Conservation (phyloP, 2,797 vertebrate species). For the Megalops cyprinoides region DNA sequence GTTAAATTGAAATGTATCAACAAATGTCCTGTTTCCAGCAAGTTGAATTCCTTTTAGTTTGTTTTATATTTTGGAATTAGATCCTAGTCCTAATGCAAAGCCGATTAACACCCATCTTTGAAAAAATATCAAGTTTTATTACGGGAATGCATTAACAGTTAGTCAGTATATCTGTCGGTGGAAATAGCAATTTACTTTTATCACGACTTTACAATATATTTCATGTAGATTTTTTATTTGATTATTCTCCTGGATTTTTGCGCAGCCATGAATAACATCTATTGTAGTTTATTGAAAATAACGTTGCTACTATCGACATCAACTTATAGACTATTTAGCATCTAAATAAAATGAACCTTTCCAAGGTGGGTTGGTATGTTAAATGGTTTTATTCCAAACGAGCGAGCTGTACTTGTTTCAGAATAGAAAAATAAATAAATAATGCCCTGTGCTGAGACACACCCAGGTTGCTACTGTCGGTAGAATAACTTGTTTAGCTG, state of each 20-base stretch:
- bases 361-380: background rate
- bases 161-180: background rate
- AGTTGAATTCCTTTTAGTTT: slow-evolving; percentile 3
- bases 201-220: background rate
- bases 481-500: slow-evolving; percentile 67
- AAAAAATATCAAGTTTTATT: slow-evolving; percentile 1
- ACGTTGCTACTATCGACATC: background rate
- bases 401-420: slow-evolving; percentile 14
- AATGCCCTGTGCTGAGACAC: slow-evolving; percentile 79
- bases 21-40: background rate
- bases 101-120: background rate
- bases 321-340: background rate
- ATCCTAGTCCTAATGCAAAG: background rate
- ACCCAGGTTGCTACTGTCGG: slow-evolving; percentile 79
- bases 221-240: background rate
- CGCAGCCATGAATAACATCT: background rate
- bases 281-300: slow-evolving; percentile 1
- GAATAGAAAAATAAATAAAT: slow-evolving; percentile 58
- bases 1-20: background rate
- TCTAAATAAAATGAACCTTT: slow-evolving; percentile 14
- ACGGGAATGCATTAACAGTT: background rate
- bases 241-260: background rate
- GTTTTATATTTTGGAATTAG: background rate
- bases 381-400: slow-evolving; percentile 16
- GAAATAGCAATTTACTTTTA: background rate